phyloP scores from a whole-genome alignment of 2,888 invertebrate species.

The Coecobrya sp. region DNA sequence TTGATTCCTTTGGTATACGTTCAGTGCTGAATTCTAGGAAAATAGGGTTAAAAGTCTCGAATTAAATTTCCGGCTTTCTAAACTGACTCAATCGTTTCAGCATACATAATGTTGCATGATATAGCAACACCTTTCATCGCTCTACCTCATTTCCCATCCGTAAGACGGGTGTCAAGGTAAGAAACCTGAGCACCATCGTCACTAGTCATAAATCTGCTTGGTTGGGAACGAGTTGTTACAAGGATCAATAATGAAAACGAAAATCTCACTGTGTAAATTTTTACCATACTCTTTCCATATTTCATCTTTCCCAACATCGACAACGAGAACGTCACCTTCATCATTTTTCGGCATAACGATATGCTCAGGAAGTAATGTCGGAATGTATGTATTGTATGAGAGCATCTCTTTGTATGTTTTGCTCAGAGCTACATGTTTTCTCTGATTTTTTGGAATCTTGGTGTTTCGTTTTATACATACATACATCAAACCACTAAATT shows the following conservation, averaged over 20 bases:
- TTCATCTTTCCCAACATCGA: background rate
- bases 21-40: background rate
- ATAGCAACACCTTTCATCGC: background rate
- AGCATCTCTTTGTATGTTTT: background rate
- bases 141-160: background rate
- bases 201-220: conserved; percentile 13
- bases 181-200: background rate
- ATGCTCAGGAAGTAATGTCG: background rate
- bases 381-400: background rate
- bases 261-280: background rate
- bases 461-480: conserved; percentile 7
- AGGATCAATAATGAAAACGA: conserved; percentile 7
- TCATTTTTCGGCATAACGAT: background rate
- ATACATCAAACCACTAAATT: background rate
- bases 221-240: background rate
- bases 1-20: conserved; percentile 6
- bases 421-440: background rate
- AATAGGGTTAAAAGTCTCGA: background rate
- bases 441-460: background rate
- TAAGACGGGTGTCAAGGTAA: background rate
- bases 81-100: background rate
- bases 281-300: background rate
- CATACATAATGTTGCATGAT: background rate
- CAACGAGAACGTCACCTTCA: background rate
- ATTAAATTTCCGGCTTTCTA: conserved; percentile 47